Conservation (phyloP, 2,113 vertebrate species). For the Cottus gobio region DNA sequence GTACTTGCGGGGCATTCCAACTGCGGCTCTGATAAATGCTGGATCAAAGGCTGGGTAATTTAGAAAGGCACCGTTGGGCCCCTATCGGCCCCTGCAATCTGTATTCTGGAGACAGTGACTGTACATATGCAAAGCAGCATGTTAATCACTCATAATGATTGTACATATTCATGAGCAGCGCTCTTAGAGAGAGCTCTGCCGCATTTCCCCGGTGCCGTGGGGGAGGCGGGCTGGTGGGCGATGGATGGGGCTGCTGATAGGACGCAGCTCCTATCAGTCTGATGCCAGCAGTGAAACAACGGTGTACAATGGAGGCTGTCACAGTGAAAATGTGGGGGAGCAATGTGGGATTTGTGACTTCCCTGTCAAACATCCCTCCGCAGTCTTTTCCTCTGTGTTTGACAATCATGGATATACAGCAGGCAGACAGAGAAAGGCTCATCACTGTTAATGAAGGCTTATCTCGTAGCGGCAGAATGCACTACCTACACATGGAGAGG, state of each 20-base stretch:
- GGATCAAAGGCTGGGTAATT: slow-evolving; percentile 78
- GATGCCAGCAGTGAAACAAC: slow-evolving; percentile 53
- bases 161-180: slow-evolving; percentile 82
- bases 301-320: slow-evolving; percentile 57
- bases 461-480: slow-evolving; percentile 66
- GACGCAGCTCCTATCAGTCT: slow-evolving; percentile 53
- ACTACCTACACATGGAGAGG: slow-evolving; percentile 53
- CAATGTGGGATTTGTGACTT: slow-evolving; percentile 59
- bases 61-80: slow-evolving; percentile 69
- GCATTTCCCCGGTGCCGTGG: slow-evolving; percentile 62
- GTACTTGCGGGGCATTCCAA: slow-evolving; percentile 54
- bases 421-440: slow-evolving; percentile 48
- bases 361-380: slow-evolving; percentile 49
- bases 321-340: slow-evolving; percentile 57
- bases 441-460: slow-evolving; percentile 64
- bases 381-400: slow-evolving; percentile 40
- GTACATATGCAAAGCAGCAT: slow-evolving; percentile 81
- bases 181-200: slow-evolving; percentile 66
- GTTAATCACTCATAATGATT: slow-evolving; percentile 82
- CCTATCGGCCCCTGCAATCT: slow-evolving; percentile 71
- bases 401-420: slow-evolving; percentile 47
- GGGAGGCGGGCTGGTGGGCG: slow-evolving; percentile 64
- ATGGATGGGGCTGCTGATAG: slow-evolving; percentile 66
- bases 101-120: slow-evolving; percentile 73
- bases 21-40: slow-evolving; percentile 69